Evolutionary conservation across 1,140 invertebrate genomes (phyloP).

Genomic region (Rhyacophila brunnea): DNA sequence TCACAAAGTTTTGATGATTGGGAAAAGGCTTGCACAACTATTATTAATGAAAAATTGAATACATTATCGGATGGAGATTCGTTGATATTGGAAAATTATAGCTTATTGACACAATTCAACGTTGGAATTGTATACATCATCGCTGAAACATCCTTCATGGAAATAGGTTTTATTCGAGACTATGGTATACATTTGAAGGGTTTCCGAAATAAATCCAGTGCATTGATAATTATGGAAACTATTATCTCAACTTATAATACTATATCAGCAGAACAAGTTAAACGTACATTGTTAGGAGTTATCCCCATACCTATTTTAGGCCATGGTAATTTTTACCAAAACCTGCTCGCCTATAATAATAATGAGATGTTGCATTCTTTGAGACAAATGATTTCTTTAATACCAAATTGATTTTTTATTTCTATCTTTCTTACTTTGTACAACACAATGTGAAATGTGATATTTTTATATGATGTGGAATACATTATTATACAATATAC

Average conservation of each 20-base stretch:
- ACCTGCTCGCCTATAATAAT: constrained; percentile 12
- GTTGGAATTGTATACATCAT: constrained; percentile 46
- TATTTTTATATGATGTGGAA: too few relatives aligned
- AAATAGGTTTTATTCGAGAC: constrained; percentile 29
- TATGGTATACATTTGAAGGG: constrained; percentile 5
- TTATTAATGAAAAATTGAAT: constrained; percentile 9
- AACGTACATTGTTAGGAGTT: constrained; percentile 3
- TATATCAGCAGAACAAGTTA: background rate
- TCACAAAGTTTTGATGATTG: constrained; percentile 10
- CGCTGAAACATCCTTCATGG: constrained; percentile 44
- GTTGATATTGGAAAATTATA: constrained; percentile 44
- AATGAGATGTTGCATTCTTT: background rate
- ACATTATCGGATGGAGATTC: constrained; percentile 38
- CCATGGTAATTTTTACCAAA: constrained; percentile 1
- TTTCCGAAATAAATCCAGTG: constrained; percentile 9
- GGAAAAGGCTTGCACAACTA: constrained; percentile 11
- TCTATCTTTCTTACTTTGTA: too few relatives aligned
- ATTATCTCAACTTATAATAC: background rate
- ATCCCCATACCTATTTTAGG: constrained; percentile 7
- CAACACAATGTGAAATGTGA: too few relatives aligned
- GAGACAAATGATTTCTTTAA: too few relatives aligned
- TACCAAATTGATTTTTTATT: too few relatives aligned
- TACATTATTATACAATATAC: too few relatives aligned
- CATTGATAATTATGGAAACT: background rate
- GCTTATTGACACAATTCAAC: constrained; percentile 48